These are phyloP conservation scores for Protonemura montana DNA, from an alignment of 2,888 invertebrate species.

Conservation along the genomic window DNA sequence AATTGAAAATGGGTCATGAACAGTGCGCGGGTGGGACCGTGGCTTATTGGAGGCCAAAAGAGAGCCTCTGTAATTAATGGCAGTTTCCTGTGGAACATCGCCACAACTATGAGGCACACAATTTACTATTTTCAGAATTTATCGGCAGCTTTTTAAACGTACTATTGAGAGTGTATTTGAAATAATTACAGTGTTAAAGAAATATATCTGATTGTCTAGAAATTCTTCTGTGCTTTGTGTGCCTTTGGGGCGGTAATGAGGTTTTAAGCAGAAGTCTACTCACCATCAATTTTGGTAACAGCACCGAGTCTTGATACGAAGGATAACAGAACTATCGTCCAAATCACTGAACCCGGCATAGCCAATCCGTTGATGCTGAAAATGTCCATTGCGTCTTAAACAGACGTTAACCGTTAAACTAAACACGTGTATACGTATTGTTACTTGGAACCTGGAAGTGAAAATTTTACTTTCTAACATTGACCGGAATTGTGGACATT, in stretches of 20 bases:
- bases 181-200: neutral
- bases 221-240: neutral
- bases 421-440: no score
- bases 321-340: neutral
- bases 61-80: neutral
- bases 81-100: neutral
- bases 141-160: neutral
- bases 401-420: no score
- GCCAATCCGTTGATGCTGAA: neutral
- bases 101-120: neutral
- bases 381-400: neutral
- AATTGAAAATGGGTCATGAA: neutral
- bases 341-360: neutral
- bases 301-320: neutral
- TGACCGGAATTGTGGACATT: no score
- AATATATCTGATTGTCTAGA: no score
- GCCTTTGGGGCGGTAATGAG: neutral
- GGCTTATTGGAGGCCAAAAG: neutral
- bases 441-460: no score
- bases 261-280: neutral
- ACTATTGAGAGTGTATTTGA: neutral
- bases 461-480: no score
- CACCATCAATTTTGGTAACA: neutral
- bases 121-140: neutral
- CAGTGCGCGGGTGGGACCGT: neutral